Evolutionary conservation across 2,888 invertebrate genomes (phyloP).

Genomic region (Lymantria dispar): DNA sequence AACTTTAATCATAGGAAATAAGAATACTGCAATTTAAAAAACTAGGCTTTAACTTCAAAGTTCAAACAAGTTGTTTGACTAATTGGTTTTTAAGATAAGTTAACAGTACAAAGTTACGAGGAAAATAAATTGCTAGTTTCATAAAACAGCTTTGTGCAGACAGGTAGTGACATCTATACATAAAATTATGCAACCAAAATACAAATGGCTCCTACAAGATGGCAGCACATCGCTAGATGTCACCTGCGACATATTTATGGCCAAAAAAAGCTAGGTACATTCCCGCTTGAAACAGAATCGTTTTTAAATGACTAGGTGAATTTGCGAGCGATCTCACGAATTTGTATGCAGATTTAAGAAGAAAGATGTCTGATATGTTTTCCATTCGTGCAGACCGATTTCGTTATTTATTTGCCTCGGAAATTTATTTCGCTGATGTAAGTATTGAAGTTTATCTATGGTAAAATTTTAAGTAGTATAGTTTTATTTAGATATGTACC

Average conservation of each 20-base stretch:
- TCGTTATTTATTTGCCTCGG: constrained; percentile 58
- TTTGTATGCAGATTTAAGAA: constrained; percentile 76
- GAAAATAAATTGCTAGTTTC: too few species aligned
- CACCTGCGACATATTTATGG: constrained; percentile 70
- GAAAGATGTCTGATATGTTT: constrained; percentile 71
- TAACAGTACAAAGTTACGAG: too few species aligned
- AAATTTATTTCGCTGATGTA: constrained; percentile 33
- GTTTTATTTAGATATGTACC: too few species aligned
- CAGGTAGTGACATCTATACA: constrained; percentile 58
- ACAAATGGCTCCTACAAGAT: constrained; percentile 48
- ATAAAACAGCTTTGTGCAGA: constrained; percentile 12
- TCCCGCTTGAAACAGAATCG: constrained; percentile 69
- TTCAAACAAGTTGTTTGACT: too few species aligned
- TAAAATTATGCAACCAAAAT: constrained; percentile 32
- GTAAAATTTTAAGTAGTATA: too few species aligned
- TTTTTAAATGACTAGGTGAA: constrained; percentile 78
- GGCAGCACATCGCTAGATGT: constrained; percentile 52
- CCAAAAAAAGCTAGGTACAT: constrained; percentile 60
- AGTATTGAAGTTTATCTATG: too few species aligned
- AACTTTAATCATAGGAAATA: too few species aligned
- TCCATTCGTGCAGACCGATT: constrained; percentile 63
- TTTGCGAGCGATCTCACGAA: constrained; percentile 75
- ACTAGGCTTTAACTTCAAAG: too few species aligned
- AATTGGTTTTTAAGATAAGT: too few species aligned
- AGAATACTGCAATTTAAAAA: too few species aligned